Conservation (phyloP, 2,113 vertebrate genomes). For the Thamnophis sirtalis region DNA sequence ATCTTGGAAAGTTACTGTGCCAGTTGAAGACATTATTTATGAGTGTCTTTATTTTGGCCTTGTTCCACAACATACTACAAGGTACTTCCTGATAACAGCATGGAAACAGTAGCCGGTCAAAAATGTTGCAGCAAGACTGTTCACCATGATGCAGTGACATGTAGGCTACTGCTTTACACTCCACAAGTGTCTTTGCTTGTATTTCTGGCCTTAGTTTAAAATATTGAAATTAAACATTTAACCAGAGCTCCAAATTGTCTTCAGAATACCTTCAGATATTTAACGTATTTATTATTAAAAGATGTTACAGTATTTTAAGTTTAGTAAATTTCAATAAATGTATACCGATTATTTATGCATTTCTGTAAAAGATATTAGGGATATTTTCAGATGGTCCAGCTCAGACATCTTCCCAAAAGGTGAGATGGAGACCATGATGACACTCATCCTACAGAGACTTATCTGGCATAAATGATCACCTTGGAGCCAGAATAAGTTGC, state of each 20-base stretch:
- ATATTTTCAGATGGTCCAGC: not conserved
- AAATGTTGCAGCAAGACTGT: not conserved
- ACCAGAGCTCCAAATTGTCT: not conserved
- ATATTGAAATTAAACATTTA: not conserved
- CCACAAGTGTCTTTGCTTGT: not conserved
- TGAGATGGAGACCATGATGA: not conserved
- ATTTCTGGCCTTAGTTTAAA: not conserved
- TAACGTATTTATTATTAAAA: not conserved
- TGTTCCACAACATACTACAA: not conserved
- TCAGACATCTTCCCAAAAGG: not conserved
- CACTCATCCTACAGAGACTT: not conserved
- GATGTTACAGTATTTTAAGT: not conserved
- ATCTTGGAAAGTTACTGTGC: not conserved
- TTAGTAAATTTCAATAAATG: not conserved
- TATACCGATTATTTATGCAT: not conserved
- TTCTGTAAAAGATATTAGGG: not conserved
- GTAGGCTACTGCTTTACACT: not conserved
- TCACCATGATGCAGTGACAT: not conserved
- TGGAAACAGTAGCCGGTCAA: not conserved
- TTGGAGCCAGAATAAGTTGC: not conserved
- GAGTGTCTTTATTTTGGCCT: not conserved
- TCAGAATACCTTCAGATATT: not conserved
- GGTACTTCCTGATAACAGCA: not conserved
- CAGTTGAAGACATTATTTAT: not conserved
- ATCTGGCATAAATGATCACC: not conserved